phyloP scores from a whole-genome alignment of 2,797 vertebrate species.

The Menidia menidia region DNA sequence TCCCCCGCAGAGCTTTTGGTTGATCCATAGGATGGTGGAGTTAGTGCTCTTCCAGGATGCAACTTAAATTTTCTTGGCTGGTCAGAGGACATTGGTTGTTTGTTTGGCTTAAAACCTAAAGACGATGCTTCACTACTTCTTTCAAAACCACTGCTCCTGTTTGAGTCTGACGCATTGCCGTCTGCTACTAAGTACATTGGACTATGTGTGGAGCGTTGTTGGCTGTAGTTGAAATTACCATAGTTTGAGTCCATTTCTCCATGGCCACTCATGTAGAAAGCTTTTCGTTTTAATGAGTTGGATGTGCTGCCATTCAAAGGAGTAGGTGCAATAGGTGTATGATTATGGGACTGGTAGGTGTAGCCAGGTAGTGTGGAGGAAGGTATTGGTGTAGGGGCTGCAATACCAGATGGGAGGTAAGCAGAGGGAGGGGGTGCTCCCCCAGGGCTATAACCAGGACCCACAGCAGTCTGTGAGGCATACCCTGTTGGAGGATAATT shows the following conservation, averaged over 20 bases:
- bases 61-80: conserved; percentile 95
- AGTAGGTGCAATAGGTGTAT: conserved; percentile 93
- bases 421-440: conserved; percentile 93
- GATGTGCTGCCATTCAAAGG: conserved; percentile 95
- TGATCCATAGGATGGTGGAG: conserved; percentile 93
- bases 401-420: conserved; percentile 97
- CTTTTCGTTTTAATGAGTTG: conserved; percentile 98
- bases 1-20: conserved; percentile 90
- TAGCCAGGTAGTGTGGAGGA: conserved; percentile 95
- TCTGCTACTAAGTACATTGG: conserved; percentile 98
- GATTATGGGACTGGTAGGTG: conserved; percentile 94
- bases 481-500: conserved; percentile 95
- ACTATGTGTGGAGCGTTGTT: conserved; percentile 97
- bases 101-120: conserved; percentile 96
- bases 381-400: conserved; percentile 95
- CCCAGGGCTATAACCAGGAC: conserved; percentile 94
- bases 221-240: conserved; percentile 96
- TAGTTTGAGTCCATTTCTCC: conserved; percentile 98
- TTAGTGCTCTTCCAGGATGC: conserved; percentile 92
- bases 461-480: conserved; percentile 93
- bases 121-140: conserved; percentile 92
- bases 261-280: conserved; percentile 99
- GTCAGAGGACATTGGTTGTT: conserved; percentile 94
- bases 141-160: conserved; percentile 95
- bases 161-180: conserved; percentile 92